Evolutionary conservation across 2,113 vertebrate genomes (phyloP).

Genomic region (Myiozetetes cayanensis): DNA sequence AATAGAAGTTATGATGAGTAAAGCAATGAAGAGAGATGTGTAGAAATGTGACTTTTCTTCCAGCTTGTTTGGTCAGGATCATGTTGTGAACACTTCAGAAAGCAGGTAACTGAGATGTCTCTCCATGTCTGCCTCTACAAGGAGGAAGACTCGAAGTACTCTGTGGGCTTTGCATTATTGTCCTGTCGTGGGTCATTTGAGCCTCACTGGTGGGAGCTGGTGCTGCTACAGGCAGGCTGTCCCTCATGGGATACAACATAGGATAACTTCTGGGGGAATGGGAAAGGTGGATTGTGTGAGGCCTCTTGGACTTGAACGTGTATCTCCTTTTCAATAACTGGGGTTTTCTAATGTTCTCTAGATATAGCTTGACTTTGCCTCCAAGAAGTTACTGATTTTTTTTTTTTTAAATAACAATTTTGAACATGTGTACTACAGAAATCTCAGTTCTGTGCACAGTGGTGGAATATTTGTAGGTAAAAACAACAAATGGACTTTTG

Average conservation of each 20-base stretch:
- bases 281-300: not conserved
- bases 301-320: not conserved
- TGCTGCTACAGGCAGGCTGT: not conserved
- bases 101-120: not conserved
- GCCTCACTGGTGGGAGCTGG: not conserved
- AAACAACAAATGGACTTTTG: not conserved
- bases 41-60: not conserved
- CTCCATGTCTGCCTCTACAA: not conserved
- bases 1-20: not conserved
- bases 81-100: not conserved
- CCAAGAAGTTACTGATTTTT: not conserved
- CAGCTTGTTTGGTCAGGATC: not conserved
- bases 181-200: not conserved
- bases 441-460: slow-evolving; percentile 32
- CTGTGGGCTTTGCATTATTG: not conserved
- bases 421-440: not conserved
- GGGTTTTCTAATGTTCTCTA: not conserved
- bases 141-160: not conserved
- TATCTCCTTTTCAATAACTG: slow-evolving; percentile 16
- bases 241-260: accelerated
- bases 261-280: not conserved
- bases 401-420: not conserved
- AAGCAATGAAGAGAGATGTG: not conserved
- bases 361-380: not conserved
- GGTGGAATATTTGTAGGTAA: slow-evolving; percentile 4